phyloP scores from a whole-genome alignment of 2,113 vertebrate genomes.

The Sinocyclocheilus anshuiensis region DNA sequence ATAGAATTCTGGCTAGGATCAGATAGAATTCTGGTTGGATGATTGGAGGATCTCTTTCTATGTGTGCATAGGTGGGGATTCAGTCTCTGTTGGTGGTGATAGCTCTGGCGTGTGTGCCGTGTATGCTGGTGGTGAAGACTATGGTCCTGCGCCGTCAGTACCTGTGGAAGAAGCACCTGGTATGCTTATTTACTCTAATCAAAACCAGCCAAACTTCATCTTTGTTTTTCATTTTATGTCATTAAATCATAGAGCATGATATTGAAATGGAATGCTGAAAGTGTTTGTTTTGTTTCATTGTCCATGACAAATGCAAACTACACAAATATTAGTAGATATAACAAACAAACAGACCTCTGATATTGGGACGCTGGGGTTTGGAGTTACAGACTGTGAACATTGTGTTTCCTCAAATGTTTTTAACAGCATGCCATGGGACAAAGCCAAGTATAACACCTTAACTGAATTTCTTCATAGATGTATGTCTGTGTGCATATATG shows the following conservation, averaged over 20 bases:
- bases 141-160: constrained; percentile 92
- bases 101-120: constrained; percentile 91
- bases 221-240: not conserved
- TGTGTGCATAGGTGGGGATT: constrained; percentile 82
- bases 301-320: not conserved
- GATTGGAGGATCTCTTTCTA: constrained; percentile 44
- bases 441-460: constrained; percentile 30
- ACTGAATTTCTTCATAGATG: not conserved
- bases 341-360: not conserved
- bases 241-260: not conserved
- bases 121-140: constrained; percentile 96
- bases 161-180: constrained; percentile 89
- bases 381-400: constrained; percentile 57
- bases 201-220: not conserved
- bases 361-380: not conserved
- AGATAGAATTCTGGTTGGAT: not conserved
- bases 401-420: constrained; percentile 55
- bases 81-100: constrained; percentile 93
- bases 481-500: not conserved
- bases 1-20: too few relatives aligned
- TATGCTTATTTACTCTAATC: constrained; percentile 73
- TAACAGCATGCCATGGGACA: constrained; percentile 67
- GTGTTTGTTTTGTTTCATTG: not conserved
- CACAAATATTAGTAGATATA: not conserved
- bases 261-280: not conserved